phyloP scores from a whole-genome alignment of 2,797 vertebrate species.

The Astyanax mexicanus region DNA sequence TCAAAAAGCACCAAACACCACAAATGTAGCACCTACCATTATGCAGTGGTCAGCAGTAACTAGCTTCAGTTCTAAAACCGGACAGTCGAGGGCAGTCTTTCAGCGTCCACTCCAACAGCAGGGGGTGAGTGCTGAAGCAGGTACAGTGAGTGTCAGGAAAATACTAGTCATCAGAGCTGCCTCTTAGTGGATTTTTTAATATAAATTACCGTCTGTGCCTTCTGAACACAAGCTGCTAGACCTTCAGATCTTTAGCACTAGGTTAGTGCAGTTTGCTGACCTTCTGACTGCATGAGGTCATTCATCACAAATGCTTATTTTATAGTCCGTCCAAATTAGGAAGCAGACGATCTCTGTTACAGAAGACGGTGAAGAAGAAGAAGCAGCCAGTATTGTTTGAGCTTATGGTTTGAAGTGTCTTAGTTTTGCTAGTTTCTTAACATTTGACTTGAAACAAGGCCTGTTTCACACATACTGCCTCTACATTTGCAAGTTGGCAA shows the following conservation, averaged over 20 bases:
- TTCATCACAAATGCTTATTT: background rate
- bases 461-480: background rate
- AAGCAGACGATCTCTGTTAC: background rate
- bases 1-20: conserved; percentile 5
- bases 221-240: background rate
- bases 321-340: background rate
- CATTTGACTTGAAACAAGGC: background rate
- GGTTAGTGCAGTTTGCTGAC: conserved; percentile 16
- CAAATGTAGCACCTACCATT: conserved; percentile 1
- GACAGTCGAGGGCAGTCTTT: conserved; percentile 4
- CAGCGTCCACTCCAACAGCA: conserved; percentile 58
- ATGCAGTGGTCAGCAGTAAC: conserved; percentile 18
- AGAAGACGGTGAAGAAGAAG: no score
- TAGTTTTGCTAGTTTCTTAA: background rate
- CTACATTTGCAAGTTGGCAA: background rate
- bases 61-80: conserved; percentile 9
- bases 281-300: background rate
- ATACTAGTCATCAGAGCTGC: background rate
- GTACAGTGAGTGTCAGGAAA: background rate
- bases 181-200: conserved; percentile 13
- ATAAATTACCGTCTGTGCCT: conserved; percentile 17
- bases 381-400: background rate
- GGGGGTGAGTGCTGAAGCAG: conserved; percentile 55
- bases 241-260: background rate
- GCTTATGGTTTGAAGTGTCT: background rate